Conservation (phyloP, 2,888 invertebrate species). For the Cartodere bifasciata region DNA sequence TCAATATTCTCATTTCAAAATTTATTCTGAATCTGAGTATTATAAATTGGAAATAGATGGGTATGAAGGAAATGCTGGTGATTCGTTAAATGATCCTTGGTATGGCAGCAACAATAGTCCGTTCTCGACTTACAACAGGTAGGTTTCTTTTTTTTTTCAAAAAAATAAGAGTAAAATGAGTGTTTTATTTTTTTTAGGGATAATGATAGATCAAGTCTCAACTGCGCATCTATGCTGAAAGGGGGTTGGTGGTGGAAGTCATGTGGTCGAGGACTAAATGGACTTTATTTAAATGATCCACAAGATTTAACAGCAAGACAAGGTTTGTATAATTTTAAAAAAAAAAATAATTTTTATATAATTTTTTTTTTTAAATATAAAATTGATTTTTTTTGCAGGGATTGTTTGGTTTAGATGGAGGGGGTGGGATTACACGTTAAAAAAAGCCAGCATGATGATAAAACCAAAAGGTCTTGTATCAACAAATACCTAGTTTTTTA, state of each 20-base stretch:
- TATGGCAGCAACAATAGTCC: conserved; percentile 89
- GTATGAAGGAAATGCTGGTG: conserved; percentile 82
- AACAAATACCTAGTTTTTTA: too few species aligned
- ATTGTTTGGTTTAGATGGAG: conserved; percentile 94
- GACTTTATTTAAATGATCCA: conserved; percentile 78
- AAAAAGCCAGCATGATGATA: conserved; percentile 85
- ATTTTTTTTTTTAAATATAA: background rate
- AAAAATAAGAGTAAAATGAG: background rate
- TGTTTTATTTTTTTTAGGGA: conserved; percentile 46
- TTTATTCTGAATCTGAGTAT: conserved; percentile 82
- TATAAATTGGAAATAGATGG: conserved; percentile 87
- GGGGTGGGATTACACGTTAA: conserved; percentile 88
- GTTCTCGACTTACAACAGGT: conserved; percentile 86
- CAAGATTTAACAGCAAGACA: conserved; percentile 82
- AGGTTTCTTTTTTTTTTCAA: too few species aligned
- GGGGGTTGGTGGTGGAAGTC: conserved; percentile 96
- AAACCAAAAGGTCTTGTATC: conserved; percentile 56
- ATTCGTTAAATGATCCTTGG: conserved; percentile 87
- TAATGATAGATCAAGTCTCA: conserved; percentile 80
- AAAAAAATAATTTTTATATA: too few species aligned
- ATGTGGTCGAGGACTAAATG: conserved; percentile 80
- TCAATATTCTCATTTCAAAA: conserved; percentile 84
- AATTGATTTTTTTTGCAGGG: conserved; percentile 37
- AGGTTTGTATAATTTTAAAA: too few species aligned
- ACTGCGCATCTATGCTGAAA: conserved; percentile 87